Conservation (phyloP, 2,888 invertebrate genomes). For the Idaea biselata region DNA sequence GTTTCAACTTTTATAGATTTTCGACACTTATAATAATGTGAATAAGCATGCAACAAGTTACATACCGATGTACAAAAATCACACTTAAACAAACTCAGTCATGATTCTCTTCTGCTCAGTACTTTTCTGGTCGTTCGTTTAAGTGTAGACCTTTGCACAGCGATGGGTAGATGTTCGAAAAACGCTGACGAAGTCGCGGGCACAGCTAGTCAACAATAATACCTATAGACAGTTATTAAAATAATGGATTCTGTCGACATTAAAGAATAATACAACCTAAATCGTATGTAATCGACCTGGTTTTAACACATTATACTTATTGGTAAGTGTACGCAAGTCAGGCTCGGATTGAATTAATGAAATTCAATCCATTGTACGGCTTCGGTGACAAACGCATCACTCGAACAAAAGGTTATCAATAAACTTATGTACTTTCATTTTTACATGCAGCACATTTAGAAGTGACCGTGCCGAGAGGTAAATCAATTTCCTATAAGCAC, state of each 20-base stretch:
- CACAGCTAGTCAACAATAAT: too few relatives aligned
- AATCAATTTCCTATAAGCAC: neutral
- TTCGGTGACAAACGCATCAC: constrained; percentile 3
- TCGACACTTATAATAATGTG: too few relatives aligned
- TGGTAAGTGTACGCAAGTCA: constrained; percentile 18
- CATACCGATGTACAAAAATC: too few relatives aligned
- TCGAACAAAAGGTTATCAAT: neutral
- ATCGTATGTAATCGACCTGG: constrained; percentile 12
- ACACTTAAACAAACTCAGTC: too few relatives aligned
- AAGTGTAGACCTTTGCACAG: too few relatives aligned
- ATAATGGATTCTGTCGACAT: constrained; percentile 13
- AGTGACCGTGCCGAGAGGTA: constrained; percentile 26
- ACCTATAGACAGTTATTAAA: neutral
- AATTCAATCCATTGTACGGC: constrained; percentile 18
- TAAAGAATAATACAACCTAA: neutral
- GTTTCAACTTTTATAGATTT: too few relatives aligned
- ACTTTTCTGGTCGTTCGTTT: too few relatives aligned
- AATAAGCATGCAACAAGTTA: too few relatives aligned
- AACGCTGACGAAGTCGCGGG: too few relatives aligned
- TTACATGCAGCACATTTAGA: constrained; percentile 25
- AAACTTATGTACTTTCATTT: constrained; percentile 4
- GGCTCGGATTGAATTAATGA: constrained; percentile 3
- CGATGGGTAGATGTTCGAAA: too few relatives aligned
- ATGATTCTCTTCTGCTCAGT: too few relatives aligned
- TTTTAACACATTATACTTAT: constrained; percentile 20